Conservation (phyloP, 2,888 invertebrate genomes). For the Lysandra bellargus region DNA sequence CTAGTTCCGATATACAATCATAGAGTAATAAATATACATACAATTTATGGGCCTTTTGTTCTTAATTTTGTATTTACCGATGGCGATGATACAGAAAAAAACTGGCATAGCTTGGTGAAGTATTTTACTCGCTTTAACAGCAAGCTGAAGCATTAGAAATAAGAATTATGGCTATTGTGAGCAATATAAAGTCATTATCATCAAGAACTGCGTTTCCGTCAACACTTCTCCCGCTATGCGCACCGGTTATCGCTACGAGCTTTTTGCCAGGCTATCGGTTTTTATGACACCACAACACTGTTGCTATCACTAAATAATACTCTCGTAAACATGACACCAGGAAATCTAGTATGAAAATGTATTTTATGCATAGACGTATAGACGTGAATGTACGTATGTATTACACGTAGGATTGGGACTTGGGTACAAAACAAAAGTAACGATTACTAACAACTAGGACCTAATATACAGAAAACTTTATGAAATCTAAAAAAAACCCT, state of each 20-base stretch:
- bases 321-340: conserved; percentile 24
- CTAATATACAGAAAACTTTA: too few relatives aligned
- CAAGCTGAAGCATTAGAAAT: neutral
- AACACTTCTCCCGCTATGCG: conserved; percentile 48
- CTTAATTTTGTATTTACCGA: neutral
- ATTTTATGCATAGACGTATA: neutral
- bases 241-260: conserved; percentile 49
- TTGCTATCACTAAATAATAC: conserved; percentile 11
- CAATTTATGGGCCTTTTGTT: neutral
- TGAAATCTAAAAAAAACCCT: too few relatives aligned
- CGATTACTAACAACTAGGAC: too few relatives aligned
- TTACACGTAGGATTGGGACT: too few relatives aligned
- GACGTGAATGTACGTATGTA: neutral
- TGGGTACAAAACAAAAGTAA: too few relatives aligned
- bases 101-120: neutral
- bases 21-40: too few relatives aligned
- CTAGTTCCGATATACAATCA: neutral
- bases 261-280: conserved; percentile 57
- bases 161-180: neutral
- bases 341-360: conserved; percentile 9
- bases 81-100: neutral
- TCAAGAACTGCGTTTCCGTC: conserved; percentile 50
- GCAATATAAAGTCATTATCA: neutral
- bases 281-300: conserved; percentile 44
- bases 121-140: neutral